Conservation (phyloP, 2,797 vertebrate species). For the Chiroxiphia lanceolata region DNA sequence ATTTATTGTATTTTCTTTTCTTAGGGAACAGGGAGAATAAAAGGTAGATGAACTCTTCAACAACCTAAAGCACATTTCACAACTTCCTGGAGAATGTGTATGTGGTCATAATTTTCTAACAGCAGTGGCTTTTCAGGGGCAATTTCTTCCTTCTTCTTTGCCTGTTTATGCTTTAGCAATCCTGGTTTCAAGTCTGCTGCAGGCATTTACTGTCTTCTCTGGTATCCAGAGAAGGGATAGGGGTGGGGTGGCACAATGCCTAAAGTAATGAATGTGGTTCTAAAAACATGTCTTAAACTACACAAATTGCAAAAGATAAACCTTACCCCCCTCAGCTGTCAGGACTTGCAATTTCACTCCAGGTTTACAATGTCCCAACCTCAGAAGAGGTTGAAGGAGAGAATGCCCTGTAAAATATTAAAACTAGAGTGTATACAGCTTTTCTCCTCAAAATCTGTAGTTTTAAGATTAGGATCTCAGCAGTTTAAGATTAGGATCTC, state of each 20-base stretch:
- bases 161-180: not conserved
- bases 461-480: not conserved
- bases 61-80: not conserved
- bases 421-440: not conserved
- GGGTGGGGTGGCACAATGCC: not conserved
- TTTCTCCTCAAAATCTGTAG: not conserved
- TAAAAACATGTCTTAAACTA: not conserved
- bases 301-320: not conserved
- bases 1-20: constrained; percentile 15
- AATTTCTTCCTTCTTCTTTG: not conserved
- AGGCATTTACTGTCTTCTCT: not conserved
- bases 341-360: not conserved
- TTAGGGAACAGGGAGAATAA: not conserved
- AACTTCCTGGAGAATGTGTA: constrained; percentile 1
- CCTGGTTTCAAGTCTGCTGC: not conserved
- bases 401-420: not conserved
- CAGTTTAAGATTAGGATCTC: not conserved
- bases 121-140: not conserved
- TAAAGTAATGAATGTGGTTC: not conserved
- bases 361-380: not conserved
- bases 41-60: constrained; percentile 8
- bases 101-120: not conserved
- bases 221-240: not conserved
- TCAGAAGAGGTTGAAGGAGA: not conserved
- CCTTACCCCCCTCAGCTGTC: not conserved